phyloP scores from a whole-genome alignment of 2,888 invertebrate genomes.

The Sphaeridia pumilis region DNA sequence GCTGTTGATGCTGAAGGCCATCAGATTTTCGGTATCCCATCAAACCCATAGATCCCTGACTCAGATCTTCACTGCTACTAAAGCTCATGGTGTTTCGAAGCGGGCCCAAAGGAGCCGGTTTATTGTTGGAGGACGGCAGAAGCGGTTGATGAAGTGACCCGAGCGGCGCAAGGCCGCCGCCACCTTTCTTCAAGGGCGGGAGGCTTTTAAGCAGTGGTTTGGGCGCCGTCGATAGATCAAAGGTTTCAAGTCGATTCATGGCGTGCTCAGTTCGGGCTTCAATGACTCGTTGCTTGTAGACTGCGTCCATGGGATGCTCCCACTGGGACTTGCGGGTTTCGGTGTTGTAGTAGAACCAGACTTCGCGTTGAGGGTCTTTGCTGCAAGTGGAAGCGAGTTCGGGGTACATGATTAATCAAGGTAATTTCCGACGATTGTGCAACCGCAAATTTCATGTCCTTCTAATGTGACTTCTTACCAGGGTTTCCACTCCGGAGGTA shows the following conservation, averaged over 20 bases:
- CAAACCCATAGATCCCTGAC: slow-evolving; percentile 3
- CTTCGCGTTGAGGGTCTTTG: slow-evolving; percentile 65
- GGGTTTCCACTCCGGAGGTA: slow-evolving; percentile 75
- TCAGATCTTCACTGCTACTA: slow-evolving; percentile 15
- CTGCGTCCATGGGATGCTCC: slow-evolving; percentile 85
- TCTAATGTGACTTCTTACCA: slow-evolving; percentile 51
- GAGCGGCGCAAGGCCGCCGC: slow-evolving; percentile 5
- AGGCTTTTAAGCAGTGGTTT: slow-evolving; percentile 26
- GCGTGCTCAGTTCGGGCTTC: slow-evolving; percentile 36
- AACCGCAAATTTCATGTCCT: too few relatives aligned
- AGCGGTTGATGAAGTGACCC: slow-evolving; percentile 1
- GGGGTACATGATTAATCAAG: too few relatives aligned
- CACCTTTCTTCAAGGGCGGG: slow-evolving; percentile 27
- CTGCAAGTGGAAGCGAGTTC: slow-evolving; percentile 43
- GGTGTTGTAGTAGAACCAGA: slow-evolving; percentile 80
- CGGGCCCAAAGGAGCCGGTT: slow-evolving; percentile 12
- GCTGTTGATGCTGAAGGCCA: slow-evolving; percentile 3
- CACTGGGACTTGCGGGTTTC: slow-evolving; percentile 73
- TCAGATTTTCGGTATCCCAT: slow-evolving; percentile 2
- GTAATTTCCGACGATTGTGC: too few relatives aligned
- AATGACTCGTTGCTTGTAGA: slow-evolving; percentile 54
- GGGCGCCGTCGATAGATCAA: slow-evolving; percentile 19
- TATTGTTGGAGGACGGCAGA: neutral
- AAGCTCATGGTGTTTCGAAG: slow-evolving; percentile 8
- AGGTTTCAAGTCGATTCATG: slow-evolving; percentile 28